Conservation (phyloP, 1,140 invertebrate species). For the Papilio machaon region DNA sequence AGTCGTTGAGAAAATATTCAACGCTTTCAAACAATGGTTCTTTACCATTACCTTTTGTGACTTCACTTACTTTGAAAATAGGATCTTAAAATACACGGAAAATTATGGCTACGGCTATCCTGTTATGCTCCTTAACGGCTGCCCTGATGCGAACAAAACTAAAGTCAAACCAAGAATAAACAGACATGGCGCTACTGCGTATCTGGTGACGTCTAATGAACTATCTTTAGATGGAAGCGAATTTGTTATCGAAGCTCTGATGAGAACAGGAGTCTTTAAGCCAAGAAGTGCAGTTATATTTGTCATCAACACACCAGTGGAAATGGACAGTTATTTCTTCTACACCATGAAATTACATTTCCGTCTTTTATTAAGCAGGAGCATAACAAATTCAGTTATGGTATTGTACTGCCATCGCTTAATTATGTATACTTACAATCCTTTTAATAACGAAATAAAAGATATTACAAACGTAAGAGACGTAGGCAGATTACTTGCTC, state of each 20-base stretch:
- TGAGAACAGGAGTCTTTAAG: constrained; percentile 71
- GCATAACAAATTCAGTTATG: constrained; percentile 70
- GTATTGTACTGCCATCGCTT: constrained; percentile 58
- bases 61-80: constrained; percentile 76
- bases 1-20: constrained; percentile 73
- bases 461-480: constrained; percentile 65
- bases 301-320: constrained; percentile 63
- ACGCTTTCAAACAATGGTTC: constrained; percentile 73
- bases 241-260: constrained; percentile 60
- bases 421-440: constrained; percentile 70
- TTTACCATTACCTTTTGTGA: constrained; percentile 75
- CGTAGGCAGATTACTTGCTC: constrained; percentile 52
- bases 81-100: constrained; percentile 73
- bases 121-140: constrained; percentile 69
- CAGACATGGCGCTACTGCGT: constrained; percentile 71
- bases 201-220: constrained; percentile 66
- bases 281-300: constrained; percentile 74
- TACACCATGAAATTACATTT: constrained; percentile 67
- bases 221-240: constrained; percentile 64
- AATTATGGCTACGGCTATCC: constrained; percentile 67
- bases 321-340: constrained; percentile 65
- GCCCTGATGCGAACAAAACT: constrained; percentile 60
- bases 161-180: constrained; percentile 66
- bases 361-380: constrained; percentile 65
- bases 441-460: constrained; percentile 61